Conservation (phyloP, 1,140 invertebrate species). For the Micrasema minimum region DNA sequence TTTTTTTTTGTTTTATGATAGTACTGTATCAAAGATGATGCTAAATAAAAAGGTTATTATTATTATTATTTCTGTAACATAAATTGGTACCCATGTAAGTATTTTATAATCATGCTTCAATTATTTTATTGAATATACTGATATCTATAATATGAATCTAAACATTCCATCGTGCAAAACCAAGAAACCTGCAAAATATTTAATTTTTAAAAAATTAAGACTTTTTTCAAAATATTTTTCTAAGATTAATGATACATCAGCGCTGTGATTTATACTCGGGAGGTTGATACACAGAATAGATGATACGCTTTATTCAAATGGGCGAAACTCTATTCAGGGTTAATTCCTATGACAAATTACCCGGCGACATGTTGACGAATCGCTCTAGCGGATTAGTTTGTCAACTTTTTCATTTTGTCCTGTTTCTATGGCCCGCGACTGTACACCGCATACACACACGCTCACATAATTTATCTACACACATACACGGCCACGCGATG, state of each 20-base stretch:
- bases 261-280: conserved; percentile 35
- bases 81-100: no score
- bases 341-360: conserved; percentile 54
- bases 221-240: conserved; percentile 30
- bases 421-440: conserved; percentile 17
- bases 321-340: conserved; percentile 40
- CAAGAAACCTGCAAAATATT: no score
- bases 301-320: conserved; percentile 43
- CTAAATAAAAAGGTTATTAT: no score
- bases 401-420: conserved; percentile 35
- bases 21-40: no score
- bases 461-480: no score
- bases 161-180: no score
- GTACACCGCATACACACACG: neutral
- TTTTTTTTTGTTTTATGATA: no score
- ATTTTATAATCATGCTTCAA: no score
- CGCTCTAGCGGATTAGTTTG: conserved; percentile 46
- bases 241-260: conserved; percentile 21
- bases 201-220: no score
- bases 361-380: conserved; percentile 53
- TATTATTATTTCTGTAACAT: no score
- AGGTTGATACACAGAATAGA: conserved; percentile 30
- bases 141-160: no score
- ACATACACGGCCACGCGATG: conserved; percentile 26
- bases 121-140: no score